Percentiles rank a stretch among this genome's conserved stretches.
Conservation (phyloP, 2,797 vertebrate genomes). For the Oreortyx pictus region DNA sequence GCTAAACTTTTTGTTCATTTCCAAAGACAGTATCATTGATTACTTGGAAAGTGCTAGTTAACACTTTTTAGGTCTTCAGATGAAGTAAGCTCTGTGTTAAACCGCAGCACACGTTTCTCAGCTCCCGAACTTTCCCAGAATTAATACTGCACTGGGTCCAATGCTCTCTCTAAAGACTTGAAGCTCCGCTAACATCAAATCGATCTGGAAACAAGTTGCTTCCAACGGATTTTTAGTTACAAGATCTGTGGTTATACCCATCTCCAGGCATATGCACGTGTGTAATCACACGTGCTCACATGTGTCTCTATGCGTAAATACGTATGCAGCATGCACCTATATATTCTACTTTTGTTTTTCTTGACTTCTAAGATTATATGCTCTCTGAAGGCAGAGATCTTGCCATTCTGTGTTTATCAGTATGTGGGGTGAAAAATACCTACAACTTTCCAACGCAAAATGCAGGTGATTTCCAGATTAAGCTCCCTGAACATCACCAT, state of each 20-base stretch:
- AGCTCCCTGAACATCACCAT: background rate
- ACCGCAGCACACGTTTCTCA: background rate
- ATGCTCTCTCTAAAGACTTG: background rate
- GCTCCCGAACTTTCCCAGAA: background rate
- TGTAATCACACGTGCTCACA: background rate
- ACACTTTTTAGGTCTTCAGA: conserved; percentile 22
- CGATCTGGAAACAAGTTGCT: background rate
- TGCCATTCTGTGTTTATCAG: background rate
- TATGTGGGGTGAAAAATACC: background rate
- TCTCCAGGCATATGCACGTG: background rate
- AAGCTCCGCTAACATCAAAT: background rate
- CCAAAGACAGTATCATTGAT: background rate
- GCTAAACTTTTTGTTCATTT: background rate
- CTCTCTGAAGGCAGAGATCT: background rate
- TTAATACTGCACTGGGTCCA: background rate
- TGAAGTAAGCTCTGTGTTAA: background rate
- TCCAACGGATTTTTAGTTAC: background rate
- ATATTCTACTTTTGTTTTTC: background rate
- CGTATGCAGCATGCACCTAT: accelerated
- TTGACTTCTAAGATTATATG: background rate
- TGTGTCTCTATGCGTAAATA: background rate
- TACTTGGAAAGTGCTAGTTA: background rate
- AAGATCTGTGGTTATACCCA: background rate
- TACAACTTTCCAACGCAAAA: background rate
- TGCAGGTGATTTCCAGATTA: background rate